Evolutionary conservation across 2,113 vertebrate species (phyloP).

Genomic region (Gavialis gangeticus): DNA sequence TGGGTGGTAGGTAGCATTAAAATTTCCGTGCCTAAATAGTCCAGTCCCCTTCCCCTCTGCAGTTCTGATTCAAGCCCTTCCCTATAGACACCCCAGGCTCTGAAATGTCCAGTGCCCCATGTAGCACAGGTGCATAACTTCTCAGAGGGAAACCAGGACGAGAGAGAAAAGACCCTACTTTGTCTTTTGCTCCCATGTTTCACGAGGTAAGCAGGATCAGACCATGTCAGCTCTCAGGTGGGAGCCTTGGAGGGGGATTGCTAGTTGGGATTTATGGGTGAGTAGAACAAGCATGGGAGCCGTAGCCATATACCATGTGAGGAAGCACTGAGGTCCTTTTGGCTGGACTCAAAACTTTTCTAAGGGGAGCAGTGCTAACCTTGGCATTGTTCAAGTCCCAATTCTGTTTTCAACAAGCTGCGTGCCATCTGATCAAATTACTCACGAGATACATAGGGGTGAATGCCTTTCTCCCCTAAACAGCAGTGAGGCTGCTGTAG

Average conservation of each 20-base stretch:
- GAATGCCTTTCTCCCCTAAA: background rate
- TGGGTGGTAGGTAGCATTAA: fast-evolving
- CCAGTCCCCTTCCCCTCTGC: background rate
- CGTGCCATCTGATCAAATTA: background rate
- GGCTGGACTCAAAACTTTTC: background rate
- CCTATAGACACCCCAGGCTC: background rate
- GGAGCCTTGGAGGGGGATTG: background rate
- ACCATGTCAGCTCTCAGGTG: background rate
- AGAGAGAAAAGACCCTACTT: background rate
- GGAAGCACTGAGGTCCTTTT: background rate
- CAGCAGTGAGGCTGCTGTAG: background rate
- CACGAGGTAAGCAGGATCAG: background rate
- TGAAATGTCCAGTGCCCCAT: background rate
- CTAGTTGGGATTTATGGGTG: background rate
- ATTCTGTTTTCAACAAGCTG: no score
- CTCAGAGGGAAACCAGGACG: background rate
- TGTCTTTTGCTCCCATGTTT: background rate
- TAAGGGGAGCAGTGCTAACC: no score
- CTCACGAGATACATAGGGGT: background rate
- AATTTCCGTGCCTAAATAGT: fast-evolving
- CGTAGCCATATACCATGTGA: background rate
- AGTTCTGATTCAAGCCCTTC: background rate
- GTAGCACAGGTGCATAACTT: background rate
- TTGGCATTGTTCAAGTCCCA: background rate
- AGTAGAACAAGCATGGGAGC: no score